Percentiles rank a stretch among this genome's conserved stretches.
Conservation (phyloP, 1,140 invertebrate genomes). For the Meloidogyne chitwoodi region DNA sequence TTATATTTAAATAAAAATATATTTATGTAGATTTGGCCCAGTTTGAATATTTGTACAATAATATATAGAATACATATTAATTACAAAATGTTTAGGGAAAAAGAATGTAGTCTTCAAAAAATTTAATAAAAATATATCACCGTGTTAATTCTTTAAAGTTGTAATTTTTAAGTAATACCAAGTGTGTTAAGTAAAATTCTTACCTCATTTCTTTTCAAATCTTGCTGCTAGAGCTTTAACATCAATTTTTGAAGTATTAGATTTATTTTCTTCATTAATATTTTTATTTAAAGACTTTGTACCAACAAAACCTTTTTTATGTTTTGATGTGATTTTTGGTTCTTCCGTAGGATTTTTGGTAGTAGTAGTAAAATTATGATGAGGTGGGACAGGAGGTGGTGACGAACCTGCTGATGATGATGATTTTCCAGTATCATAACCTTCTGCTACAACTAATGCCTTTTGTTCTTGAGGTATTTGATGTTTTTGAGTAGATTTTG, state of each 20-base stretch:
- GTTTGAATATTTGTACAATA: no score
- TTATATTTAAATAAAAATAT: no score
- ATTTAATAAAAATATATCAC: no score
- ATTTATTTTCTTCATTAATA: not conserved
- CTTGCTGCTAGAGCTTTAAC: conserved; percentile 13
- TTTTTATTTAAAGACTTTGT: not conserved
- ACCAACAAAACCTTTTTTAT: not conserved
- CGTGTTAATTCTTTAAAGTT: no score
- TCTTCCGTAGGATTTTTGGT: not conserved
- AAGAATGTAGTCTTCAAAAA: no score
- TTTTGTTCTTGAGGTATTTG: not conserved
- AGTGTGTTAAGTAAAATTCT: not conserved
- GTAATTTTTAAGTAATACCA: no score
- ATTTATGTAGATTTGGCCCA: no score
- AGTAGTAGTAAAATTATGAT: not conserved
- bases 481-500: not conserved
- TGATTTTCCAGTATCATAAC: conserved; percentile 15
- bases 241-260: not conserved
- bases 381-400: not conserved
- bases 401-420: not conserved
- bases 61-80: no score
- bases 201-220: conserved; percentile 16
- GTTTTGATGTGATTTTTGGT: not conserved
- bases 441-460: not conserved
- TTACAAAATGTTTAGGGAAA: no score